Base-by-base conservation (phyloP, 2,888 invertebrate species). In the Parnassius glacialis region DNA sequence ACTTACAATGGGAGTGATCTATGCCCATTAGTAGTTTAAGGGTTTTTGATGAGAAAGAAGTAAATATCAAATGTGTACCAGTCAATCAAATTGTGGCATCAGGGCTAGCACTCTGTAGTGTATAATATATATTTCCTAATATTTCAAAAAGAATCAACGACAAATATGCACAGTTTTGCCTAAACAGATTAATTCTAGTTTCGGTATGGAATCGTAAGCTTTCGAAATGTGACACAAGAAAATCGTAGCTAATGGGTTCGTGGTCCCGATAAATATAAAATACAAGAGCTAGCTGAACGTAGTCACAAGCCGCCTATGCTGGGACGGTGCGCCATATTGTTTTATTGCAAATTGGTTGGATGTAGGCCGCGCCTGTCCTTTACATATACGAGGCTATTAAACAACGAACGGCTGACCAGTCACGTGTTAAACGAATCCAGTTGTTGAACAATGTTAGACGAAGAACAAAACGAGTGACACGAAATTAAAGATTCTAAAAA, bases 281-380 rank as follows among this genome's bases (percentile, higher is more conserved):
- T 66, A 68, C 67, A 68, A 68, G 71, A 69, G 68, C 60, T 60
- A 62, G 68, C 61, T 66, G 67, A 67, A 65, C 67, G 66, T 67
- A 74, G 78, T 78, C 80, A 72, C 81, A 81, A 78, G 78, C 81
- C 69, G 78, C 75, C 74, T 75, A 78, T 78, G 76, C 76, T 74
- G 75, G 75, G 76, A 73, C 75, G 75, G 75, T 69, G 75, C 75
- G 83, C 87, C 83, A 84, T 90, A 90, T 90, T 91, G 89, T 91
- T 90, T 91, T 91, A 91, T 90, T 90, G 90, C 90, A 91, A 91
- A 91, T 91, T 91, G 90, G 89, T 87, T 88, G 86, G 87, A 84
- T 85, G 85, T 82, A 83, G 79, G 82, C 85, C 85, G 84, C 84
- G 85, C 81, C 85, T 89, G 90, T 89, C 90, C 87, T 90, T 89